phyloP scores from a whole-genome alignment of 2,797 vertebrate species.

The Neopelma chrysocephalum region DNA sequence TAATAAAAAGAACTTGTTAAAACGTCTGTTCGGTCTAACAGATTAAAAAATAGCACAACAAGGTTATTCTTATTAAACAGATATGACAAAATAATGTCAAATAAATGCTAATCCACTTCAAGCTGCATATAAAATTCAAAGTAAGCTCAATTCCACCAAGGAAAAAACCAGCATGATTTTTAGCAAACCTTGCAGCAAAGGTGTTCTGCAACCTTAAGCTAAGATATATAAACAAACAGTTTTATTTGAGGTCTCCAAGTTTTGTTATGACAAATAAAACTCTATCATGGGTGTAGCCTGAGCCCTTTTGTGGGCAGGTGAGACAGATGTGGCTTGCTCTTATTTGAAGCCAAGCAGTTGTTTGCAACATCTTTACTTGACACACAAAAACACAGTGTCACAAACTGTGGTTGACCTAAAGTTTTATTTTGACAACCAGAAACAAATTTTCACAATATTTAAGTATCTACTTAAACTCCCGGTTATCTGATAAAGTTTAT shows the following conservation, averaged over 20 bases:
- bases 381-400: not conserved
- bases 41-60: not conserved
- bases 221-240: not conserved
- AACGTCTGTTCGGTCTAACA: not conserved
- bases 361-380: not conserved
- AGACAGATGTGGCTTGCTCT: not conserved
- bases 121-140: not conserved
- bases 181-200: not conserved
- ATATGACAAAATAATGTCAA: not conserved
- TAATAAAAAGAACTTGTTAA: not conserved
- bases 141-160: not conserved
- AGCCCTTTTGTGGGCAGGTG: not conserved
- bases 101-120: not conserved
- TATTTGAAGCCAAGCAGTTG: not conserved
- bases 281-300: not conserved
- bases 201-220: not conserved
- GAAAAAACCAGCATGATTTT: not conserved
- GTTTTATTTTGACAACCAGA: not conserved
- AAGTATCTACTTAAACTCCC: not conserved
- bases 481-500: not conserved
- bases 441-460: not conserved
- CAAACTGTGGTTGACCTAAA: not conserved
- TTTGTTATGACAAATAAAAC: not conserved
- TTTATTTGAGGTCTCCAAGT: not conserved
- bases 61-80: not conserved